Evolutionary conservation across 2,113 vertebrate genomes (phyloP).

Genomic region (Coracopsis vasa): DNA sequence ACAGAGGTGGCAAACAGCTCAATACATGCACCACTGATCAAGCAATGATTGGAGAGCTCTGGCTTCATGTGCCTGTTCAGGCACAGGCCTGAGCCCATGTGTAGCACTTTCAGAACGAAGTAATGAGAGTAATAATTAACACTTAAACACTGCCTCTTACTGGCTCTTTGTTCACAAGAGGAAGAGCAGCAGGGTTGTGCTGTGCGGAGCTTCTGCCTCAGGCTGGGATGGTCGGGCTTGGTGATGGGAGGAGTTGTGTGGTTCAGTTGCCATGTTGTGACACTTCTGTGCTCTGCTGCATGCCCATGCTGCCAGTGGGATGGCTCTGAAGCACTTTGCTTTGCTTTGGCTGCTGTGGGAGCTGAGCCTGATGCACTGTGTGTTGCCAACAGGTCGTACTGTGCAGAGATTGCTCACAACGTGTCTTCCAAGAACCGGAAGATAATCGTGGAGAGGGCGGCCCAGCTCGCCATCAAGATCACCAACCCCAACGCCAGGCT

Average conservation of each 20-base stretch:
- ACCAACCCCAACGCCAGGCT: constrained; percentile 97
- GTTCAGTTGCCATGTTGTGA: rapidly evolving
- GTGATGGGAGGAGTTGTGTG: rapidly evolving
- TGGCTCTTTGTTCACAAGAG: rapidly evolving
- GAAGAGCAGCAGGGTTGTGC: rapidly evolving
- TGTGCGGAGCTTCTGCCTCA: rapidly evolving
- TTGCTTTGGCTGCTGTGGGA: no score
- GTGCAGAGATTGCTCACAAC: constrained; percentile 97
- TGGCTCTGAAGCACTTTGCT: rapidly evolving
- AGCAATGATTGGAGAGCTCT: rapidly evolving
- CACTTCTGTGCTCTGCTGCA: rapidly evolving
- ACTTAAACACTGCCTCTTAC: rapidly evolving
- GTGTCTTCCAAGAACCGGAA: constrained; percentile 99
- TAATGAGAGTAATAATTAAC: rapidly evolving
- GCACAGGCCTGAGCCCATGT: rapidly evolving
- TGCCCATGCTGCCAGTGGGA: rapidly evolving
- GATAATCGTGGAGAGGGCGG: constrained; percentile 92
- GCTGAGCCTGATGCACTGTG: rapidly evolving
- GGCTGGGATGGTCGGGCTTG: rapidly evolving
- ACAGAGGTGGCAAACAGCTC: rapidly evolving
- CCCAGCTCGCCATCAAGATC: constrained; percentile 97
- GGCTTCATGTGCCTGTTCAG: rapidly evolving
- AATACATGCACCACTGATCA: rapidly evolving
- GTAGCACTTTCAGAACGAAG: rapidly evolving
- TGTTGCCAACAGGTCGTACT: constrained; percentile 80